A percentile compares a stretch with the other conserved stretches of the same genome.
Evolutionary conservation across 2,888 invertebrate species (phyloP).

Genomic region (Mesorhabditis belari): DNA sequence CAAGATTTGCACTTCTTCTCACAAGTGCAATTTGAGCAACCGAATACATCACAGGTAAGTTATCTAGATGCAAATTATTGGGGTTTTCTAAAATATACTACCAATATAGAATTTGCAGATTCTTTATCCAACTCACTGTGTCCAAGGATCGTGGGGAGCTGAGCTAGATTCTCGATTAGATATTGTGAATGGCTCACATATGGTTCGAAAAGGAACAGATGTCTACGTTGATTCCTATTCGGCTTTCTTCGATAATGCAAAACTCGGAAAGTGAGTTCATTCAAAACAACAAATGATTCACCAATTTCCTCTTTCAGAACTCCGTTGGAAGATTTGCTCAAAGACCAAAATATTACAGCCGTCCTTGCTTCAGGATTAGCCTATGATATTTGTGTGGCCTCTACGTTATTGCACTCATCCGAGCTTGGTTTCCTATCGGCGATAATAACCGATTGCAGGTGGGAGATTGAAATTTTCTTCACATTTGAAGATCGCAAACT

Average conservation of each 20-base stretch:
- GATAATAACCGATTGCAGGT: conserved; percentile 42
- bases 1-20: conserved; percentile 64
- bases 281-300: too few relatives aligned
- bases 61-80: too few relatives aligned
- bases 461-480: neutral
- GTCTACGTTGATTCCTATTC: conserved; percentile 94
- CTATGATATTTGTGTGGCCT: conserved; percentile 80
- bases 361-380: conserved; percentile 90
- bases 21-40: conserved; percentile 83
- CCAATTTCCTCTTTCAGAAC: conserved; percentile 63
- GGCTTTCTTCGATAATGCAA: conserved; percentile 96
- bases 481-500: neutral
- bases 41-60: conserved; percentile 69
- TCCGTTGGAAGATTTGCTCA: conserved; percentile 72
- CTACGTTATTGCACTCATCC: conserved; percentile 30
- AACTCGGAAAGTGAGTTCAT: conserved; percentile 62
- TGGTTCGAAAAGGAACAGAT: conserved; percentile 68
- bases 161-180: conserved; percentile 77
- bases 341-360: conserved; percentile 75
- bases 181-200: conserved; percentile 31
- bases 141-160: conserved; percentile 89
- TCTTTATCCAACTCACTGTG: conserved; percentile 91
- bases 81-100: neutral
- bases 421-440: conserved; percentile 38
- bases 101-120: conserved; percentile 57